These are phyloP conservation scores for Odontamblyopus lacepedii DNA, from an alignment of 2,797 vertebrate genomes.

Conservation along the genomic window DNA sequence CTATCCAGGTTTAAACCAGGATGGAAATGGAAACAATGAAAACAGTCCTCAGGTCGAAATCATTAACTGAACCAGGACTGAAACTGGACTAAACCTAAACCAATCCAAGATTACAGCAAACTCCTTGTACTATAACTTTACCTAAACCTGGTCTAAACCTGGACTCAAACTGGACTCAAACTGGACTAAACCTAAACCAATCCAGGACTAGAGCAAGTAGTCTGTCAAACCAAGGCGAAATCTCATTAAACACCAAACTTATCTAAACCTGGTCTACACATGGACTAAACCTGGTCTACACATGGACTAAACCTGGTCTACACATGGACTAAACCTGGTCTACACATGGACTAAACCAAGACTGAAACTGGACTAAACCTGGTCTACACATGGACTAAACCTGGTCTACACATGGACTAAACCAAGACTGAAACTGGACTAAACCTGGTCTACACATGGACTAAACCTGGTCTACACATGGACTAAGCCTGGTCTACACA, in stretches of 20 bases:
- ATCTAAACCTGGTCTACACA: background rate
- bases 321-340: background rate
- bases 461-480: background rate
- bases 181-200: background rate
- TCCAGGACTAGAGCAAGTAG: background rate
- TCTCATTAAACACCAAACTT: too few relatives aligned
- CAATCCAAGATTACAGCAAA: background rate
- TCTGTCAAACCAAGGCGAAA: too few relatives aligned
- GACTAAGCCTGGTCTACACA: background rate
- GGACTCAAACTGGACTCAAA: too few relatives aligned
- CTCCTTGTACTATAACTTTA: too few relatives aligned
- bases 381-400: background rate
- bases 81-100: background rate
- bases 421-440: too few relatives aligned
- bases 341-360: background rate
- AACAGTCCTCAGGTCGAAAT: background rate
- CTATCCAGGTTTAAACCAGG: background rate
- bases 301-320: background rate
- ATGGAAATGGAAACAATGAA: background rate
- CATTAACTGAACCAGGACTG: background rate
- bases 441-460: background rate
- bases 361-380: background rate
- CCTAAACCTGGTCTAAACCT: too few relatives aligned
- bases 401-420: background rate
- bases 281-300: background rate